A percentile compares a stretch with the other conserved stretches of the same genome.
Conservation (phyloP, 1,140 invertebrate species). For the Reticulitermes speratus region DNA sequence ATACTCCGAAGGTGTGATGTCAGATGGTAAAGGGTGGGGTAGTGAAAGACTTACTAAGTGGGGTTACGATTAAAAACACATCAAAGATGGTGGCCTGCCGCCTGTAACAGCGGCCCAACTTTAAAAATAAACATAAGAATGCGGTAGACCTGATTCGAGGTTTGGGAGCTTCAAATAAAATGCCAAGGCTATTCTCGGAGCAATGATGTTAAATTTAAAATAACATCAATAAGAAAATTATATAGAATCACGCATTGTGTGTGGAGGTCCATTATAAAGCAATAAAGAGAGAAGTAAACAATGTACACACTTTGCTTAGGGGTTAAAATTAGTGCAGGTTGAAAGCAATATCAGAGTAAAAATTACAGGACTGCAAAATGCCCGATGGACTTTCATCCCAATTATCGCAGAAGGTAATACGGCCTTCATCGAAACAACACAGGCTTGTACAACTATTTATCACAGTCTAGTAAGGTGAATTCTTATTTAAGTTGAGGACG, state of each 20-base stretch:
- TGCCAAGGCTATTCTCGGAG: not conserved
- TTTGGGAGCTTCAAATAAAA: not conserved
- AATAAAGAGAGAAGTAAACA: not conserved
- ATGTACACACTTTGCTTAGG: not conserved
- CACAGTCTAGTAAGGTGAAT: too few relatives aligned
- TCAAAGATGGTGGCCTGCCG: not conserved
- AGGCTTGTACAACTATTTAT: too few relatives aligned
- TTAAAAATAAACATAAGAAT: constrained; percentile 15
- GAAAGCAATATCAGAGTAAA: not conserved
- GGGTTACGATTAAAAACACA: constrained; percentile 9
- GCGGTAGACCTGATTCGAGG: not conserved
- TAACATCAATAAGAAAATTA: constrained; percentile 3
- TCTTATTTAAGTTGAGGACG: too few relatives aligned
- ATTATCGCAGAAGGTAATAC: too few relatives aligned
- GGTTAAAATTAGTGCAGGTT: not conserved
- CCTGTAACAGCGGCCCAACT: not conserved
- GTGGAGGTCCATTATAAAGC: not conserved
- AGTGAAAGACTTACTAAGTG: not conserved
- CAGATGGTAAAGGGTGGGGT: not conserved
- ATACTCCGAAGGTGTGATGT: not conserved
- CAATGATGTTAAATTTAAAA: not conserved
- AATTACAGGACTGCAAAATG: not conserved
- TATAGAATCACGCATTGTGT: not conserved
- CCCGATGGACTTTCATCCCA: not conserved
- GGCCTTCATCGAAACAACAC: too few relatives aligned